phyloP scores from a whole-genome alignment of 2,888 invertebrate genomes.

The Caenorhabditis zanzibari region DNA sequence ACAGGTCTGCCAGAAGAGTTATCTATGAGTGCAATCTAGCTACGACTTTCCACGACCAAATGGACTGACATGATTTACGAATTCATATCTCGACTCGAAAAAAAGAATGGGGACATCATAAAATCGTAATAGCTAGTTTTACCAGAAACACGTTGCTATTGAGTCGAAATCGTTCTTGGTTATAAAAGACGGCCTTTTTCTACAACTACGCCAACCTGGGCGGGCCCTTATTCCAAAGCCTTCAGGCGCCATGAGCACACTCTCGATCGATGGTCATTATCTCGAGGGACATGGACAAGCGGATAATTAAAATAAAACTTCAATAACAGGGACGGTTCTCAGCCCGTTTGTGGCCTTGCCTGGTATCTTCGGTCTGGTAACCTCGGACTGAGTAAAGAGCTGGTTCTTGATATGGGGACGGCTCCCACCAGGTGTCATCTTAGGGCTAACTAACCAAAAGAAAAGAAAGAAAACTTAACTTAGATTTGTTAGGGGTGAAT shows the following conservation, averaged over 20 bases:
- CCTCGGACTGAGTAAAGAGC: conserved; percentile 15
- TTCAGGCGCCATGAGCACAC: conserved; percentile 3
- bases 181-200: neutral
- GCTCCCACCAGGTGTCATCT: conserved; percentile 14
- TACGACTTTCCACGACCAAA: conserved; percentile 13
- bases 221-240: no score
- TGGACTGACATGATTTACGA: conserved; percentile 5
- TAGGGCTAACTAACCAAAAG: neutral
- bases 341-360: conserved; percentile 22
- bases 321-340: conserved; percentile 16
- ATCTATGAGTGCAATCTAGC: neutral
- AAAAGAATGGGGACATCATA: neutral
- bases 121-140: conserved; percentile 8
- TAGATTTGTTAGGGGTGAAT: no score
- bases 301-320: conserved; percentile 2
- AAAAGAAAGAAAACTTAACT: no score
- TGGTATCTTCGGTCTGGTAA: conserved; percentile 19
- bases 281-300: conserved; percentile 6
- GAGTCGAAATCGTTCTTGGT: conserved; percentile 9
- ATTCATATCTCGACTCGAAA: neutral
- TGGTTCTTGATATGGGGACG: neutral
- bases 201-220: no score
- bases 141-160: conserved; percentile 2
- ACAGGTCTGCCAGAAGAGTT: no score
- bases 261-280: conserved; percentile 5